Conservation (phyloP, 1,140 invertebrate species). For the Diorhabda carinulata region DNA sequence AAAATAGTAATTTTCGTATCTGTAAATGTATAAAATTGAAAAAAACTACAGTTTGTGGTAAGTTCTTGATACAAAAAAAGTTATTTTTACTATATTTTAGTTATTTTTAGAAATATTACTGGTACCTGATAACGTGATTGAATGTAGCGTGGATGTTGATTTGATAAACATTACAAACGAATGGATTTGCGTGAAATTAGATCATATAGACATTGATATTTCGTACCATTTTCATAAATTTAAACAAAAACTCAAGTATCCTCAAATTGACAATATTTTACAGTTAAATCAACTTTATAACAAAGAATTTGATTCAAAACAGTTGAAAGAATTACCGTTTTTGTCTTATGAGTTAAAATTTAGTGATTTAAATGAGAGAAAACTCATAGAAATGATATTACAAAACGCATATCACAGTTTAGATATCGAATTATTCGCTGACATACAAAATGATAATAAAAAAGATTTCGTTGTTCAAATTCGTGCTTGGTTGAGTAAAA, state of each 20-base stretch:
- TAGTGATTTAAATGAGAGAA: not conserved
- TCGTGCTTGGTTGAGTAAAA: not conserved
- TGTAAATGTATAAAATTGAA: slow-evolving; percentile 3
- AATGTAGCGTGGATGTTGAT: not conserved
- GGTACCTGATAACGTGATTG: slow-evolving; percentile 11
- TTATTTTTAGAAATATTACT: slow-evolving; percentile 2
- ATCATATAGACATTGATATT: slow-evolving; percentile 9
- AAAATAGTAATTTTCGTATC: slow-evolving; percentile 3
- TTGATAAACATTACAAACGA: not conserved
- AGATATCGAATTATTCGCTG: slow-evolving; percentile 3
- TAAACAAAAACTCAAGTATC: not conserved
- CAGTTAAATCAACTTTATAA: slow-evolving; percentile 5
- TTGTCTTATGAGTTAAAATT: slow-evolving; percentile 7
- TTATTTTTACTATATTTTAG: not conserved
- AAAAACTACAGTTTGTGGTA: not conserved
- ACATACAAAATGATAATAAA: not conserved
- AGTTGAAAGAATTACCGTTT: not conserved
- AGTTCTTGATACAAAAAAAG: not conserved
- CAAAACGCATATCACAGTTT: slow-evolving; percentile 13
- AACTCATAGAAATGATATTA: not conserved
- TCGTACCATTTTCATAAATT: slow-evolving; percentile 9
- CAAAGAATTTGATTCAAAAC: not conserved
- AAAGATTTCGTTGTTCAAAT: slow-evolving; percentile 10
- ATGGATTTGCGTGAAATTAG: slow-evolving; percentile 7
- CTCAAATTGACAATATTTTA: not conserved